A percentile compares a stretch with the other conserved stretches of the same genome.
Conservation (phyloP, 1,140 invertebrate species). For the Euwallacea fornicatus region DNA sequence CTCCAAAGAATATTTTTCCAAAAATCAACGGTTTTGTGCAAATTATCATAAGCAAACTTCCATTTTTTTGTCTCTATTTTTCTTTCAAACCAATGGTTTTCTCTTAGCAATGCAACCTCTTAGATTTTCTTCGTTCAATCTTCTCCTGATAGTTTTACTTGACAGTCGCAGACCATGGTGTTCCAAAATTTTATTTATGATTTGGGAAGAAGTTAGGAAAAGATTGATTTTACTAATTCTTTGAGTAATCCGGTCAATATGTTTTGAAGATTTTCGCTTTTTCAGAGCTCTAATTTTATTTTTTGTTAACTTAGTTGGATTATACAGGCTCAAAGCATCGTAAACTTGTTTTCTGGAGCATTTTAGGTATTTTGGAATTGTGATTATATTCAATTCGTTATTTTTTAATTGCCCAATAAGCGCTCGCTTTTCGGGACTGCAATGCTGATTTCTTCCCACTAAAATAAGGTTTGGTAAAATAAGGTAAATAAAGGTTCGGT, state of each 20-base stretch:
- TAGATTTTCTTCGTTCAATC: background rate
- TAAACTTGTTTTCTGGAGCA: background rate
- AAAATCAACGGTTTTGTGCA: background rate
- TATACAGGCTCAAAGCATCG: background rate
- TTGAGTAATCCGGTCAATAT: background rate
- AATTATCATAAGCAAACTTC: background rate
- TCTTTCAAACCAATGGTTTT: background rate
- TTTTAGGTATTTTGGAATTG: background rate
- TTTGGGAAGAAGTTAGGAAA: background rate
- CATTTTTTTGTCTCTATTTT: background rate
- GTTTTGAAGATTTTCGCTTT: slow-evolving; percentile 3
- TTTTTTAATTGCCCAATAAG: slow-evolving; percentile 2
- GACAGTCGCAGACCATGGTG: too few species aligned
- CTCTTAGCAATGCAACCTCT: background rate
- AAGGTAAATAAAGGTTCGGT: background rate
- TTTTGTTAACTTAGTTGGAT: background rate
- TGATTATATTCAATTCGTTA: background rate
- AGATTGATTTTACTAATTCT: slow-evolving; percentile 1
- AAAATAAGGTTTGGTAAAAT: background rate
- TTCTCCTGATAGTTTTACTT: too few species aligned
- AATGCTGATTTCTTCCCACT: background rate
- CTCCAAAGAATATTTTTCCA: background rate
- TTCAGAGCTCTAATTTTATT: background rate
- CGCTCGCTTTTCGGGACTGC: background rate
- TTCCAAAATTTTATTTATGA: background rate